These are phyloP conservation scores for Entosphenus tridentatus DNA, from an alignment of 2,113 vertebrate genomes.

Conservation along the genomic window DNA sequence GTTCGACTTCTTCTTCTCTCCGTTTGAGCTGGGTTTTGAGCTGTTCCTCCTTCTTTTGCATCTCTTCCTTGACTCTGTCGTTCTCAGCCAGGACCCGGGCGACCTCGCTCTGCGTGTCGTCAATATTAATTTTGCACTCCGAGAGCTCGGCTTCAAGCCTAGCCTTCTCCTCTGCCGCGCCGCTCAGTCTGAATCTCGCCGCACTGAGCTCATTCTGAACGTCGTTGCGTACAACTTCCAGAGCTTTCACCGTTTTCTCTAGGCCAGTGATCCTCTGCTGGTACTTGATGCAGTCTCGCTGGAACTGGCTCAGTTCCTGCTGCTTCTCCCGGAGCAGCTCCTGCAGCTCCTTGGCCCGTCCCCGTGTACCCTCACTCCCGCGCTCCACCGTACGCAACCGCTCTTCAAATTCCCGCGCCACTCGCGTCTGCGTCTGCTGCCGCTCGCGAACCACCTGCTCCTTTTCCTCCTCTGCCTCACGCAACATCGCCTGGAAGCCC, in stretches of 20 bases:
- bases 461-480: constrained; percentile 57
- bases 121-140: constrained; percentile 28
- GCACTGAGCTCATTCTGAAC: constrained; percentile 31
- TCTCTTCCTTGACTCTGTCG: constrained; percentile 19
- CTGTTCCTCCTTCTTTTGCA: constrained; percentile 22
- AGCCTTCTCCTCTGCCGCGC: constrained; percentile 26
- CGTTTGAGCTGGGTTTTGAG: constrained; percentile 26
- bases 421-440: constrained; percentile 30
- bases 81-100: constrained; percentile 36
- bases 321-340: constrained; percentile 79
- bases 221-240: constrained; percentile 36
- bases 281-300: constrained; percentile 60
- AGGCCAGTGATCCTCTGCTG: constrained; percentile 68
- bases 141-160: constrained; percentile 26
- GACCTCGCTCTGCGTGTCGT: constrained; percentile 38
- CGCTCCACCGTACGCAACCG: constrained; percentile 42
- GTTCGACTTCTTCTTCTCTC: constrained; percentile 44
- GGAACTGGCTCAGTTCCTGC: constrained; percentile 65
- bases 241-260: constrained; percentile 39
- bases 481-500: constrained; percentile 26
- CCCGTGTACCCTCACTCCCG: constrained; percentile 34
- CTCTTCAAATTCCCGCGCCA: constrained; percentile 44
- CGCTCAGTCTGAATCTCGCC: constrained; percentile 20
- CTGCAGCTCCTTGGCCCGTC: constrained; percentile 50
- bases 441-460: constrained; percentile 23